Evolutionary conservation across 2,113 vertebrate genomes (phyloP), one percentile per base, ranked within the genome.

Genomic region (Cavia porcellus): DNA sequence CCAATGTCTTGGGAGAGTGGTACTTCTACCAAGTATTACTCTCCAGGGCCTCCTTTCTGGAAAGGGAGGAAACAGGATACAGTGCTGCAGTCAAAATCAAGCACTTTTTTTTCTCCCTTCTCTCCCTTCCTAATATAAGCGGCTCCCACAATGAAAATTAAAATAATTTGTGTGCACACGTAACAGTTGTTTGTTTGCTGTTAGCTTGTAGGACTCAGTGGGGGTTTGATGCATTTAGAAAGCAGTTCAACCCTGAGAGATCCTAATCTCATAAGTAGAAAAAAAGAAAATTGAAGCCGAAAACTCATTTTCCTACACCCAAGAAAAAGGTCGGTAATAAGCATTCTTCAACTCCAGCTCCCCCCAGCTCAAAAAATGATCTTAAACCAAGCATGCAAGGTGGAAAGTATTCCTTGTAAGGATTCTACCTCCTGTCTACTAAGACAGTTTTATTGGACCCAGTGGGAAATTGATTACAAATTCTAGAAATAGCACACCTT

Each of bases 121-220:
- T 96, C 88, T 45, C 94, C 52, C 79, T 24, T 93, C 59, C 52
- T 91, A 57, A 86, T 66, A 64, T 90, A 95, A 94, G 93, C 55
- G 89, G 66, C 68, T 86, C 55, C 50, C 94, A 93, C 90, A 95
- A 96, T 94, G 82, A 96, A 97, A 98, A 90, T 89, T 82, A 96
- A 97, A 96, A 94, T 96, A 72, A 96, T 94, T 91, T 97, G 94
- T 97, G 89, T 96, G 88, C 85, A 94, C 28, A 94, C 82, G 96
- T 68, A 96, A 90, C 82, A 96, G 96, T 64, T 94, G 79, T 96
- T 96, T 96, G 96, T 97, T 97, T 96, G 82, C 91, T 96, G 47
- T 94, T 96, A 94, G 79, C 72, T 91, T 98, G 94, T 47, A 96
- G 82, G 47, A 90, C 82, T 79, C 96, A 94, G 89, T 95, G 57